phyloP scores from a whole-genome alignment of 1,140 invertebrate genomes.

The Carposina sasakii region DNA sequence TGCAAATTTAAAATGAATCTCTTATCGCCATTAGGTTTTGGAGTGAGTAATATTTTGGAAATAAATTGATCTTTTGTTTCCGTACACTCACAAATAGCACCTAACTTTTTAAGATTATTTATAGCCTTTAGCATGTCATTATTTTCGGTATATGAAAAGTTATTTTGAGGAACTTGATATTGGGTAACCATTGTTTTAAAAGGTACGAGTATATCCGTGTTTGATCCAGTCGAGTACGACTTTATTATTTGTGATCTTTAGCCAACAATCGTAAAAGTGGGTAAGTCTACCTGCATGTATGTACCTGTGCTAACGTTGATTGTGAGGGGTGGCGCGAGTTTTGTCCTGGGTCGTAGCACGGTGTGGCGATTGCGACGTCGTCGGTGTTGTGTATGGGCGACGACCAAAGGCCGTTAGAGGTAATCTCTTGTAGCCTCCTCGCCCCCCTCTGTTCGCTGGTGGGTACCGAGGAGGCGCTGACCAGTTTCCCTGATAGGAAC shows the following conservation, averaged over 20 bases:
- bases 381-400: neutral
- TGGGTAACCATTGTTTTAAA: conserved; percentile 11
- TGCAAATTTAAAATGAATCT: conserved; percentile 20
- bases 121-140: conserved; percentile 10
- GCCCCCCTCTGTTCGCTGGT: neutral
- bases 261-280: conserved; percentile 30
- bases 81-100: neutral
- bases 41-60: conserved; percentile 14
- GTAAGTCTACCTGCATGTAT: conserved; percentile 19
- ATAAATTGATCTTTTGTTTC: conserved; percentile 4
- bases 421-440: neutral
- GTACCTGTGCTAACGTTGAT: conserved; percentile 1
- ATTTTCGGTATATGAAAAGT: conserved; percentile 8
- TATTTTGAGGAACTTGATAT: conserved; percentile 11
- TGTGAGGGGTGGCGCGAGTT: neutral
- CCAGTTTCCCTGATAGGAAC: conserved; percentile 6
- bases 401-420: neutral
- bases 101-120: conserved; percentile 3
- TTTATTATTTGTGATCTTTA: conserved; percentile 18
- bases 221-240: conserved; percentile 24
- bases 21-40: conserved; percentile 10
- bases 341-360: neutral
- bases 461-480: neutral
- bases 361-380: too few species aligned
- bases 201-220: conserved; percentile 16